Evolutionary conservation across 2,113 vertebrate species (phyloP).

Genomic region (Apodemus sylvaticus): DNA sequence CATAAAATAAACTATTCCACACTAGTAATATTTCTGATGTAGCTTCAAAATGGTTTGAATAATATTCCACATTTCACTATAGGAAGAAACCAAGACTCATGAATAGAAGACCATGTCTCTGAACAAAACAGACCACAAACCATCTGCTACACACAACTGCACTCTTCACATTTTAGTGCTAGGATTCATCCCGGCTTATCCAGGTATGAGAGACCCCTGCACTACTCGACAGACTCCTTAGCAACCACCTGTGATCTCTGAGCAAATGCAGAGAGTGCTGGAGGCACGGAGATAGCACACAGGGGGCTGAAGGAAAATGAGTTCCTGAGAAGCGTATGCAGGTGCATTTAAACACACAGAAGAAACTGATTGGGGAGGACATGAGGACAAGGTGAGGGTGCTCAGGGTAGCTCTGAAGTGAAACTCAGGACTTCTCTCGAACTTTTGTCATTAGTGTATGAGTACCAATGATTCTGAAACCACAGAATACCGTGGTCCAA

Average conservation of each 20-base stretch:
- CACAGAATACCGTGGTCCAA: neutral
- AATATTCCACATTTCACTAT: neutral
- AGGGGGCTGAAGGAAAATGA: neutral
- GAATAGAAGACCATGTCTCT: neutral
- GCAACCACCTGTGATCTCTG: neutral
- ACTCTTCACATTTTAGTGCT: neutral
- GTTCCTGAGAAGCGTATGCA: neutral
- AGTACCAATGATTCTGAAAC: neutral
- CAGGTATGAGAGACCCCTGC: neutral
- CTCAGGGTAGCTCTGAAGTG: neutral
- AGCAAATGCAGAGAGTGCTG: neutral
- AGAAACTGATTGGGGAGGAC: no score
- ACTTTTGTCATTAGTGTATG: neutral
- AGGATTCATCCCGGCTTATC: neutral
- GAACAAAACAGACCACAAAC: neutral
- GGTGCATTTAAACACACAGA: neutral
- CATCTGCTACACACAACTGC: no score
- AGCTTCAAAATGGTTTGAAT: neutral
- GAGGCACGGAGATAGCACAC: neutral
- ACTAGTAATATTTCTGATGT: conserved; percentile 24
- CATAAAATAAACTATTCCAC: conserved; percentile 56
- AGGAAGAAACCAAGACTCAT: neutral
- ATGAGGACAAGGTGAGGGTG: neutral
- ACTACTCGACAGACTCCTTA: neutral
- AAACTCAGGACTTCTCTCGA: neutral